These are phyloP conservation scores for Hycleus phaleratus DNA, from an alignment of 1,140 invertebrate species.

Conservation along the genomic window DNA sequence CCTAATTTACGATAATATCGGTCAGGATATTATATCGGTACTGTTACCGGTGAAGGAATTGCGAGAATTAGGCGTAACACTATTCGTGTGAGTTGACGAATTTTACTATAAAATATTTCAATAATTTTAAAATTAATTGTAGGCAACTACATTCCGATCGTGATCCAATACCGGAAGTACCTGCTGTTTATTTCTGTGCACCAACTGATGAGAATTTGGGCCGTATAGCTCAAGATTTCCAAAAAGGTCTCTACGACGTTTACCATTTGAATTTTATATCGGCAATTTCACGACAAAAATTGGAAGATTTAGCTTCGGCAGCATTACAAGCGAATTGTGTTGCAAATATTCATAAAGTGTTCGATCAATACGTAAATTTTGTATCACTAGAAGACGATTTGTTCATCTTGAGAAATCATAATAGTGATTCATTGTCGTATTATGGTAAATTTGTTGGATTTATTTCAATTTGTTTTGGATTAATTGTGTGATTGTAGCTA, in stretches of 20 bases:
- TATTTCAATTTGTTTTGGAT: background rate
- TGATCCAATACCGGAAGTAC: constrained; percentile 95
- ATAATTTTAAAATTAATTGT: constrained; percentile 27
- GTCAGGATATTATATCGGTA: constrained; percentile 98
- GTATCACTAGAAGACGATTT: constrained; percentile 97
- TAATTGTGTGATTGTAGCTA: constrained; percentile 54
- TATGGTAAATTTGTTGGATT: constrained; percentile 58
- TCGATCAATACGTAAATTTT: constrained; percentile 97
- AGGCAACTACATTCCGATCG: constrained; percentile 88
- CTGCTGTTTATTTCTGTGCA: constrained; percentile 96
- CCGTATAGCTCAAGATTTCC: constrained; percentile 87
- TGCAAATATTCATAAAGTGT: constrained; percentile 88
- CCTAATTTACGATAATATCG: constrained; percentile 89
- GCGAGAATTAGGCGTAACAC: constrained; percentile 89
- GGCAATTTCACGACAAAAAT: constrained; percentile 85
- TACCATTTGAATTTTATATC: constrained; percentile 98
- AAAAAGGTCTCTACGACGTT: constrained; percentile 86
- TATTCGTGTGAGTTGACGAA: constrained; percentile 79
- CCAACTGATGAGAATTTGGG: constrained; percentile 96
- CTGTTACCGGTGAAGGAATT: constrained; percentile 93
- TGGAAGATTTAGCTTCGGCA: constrained; percentile 92
- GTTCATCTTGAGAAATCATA: constrained; percentile 89
- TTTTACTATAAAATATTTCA: background rate
- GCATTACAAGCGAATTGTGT: constrained; percentile 84
- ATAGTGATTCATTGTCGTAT: constrained; percentile 85